Evolutionary conservation across 2,797 vertebrate species (phyloP), one percentile per base, ranked within the genome.

Genomic region (Chromis chromis): DNA sequence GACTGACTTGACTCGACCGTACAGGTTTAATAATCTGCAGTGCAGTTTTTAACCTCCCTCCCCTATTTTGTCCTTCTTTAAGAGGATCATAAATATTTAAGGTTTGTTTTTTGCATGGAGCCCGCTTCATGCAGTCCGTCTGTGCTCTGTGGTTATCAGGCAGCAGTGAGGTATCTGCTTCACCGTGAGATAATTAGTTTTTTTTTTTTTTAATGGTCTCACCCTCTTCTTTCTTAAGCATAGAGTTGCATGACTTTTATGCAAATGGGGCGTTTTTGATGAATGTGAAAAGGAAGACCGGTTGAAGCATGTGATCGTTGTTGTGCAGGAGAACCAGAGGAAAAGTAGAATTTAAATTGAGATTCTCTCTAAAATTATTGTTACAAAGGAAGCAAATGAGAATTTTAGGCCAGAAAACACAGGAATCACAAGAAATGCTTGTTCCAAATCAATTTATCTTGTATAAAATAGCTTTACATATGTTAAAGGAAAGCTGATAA

Each of bases 31-130:
- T 24, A 61, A 63, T 59, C 62, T 82, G 70, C 66, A 68, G 58
- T 62, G 71, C 39, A 42, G 55, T 62, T 67, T 71, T 82, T 62
- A 57, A 79, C 70, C 57, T 59, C 36, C 33, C 36, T 33, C 25
- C 52, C n/a, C 44, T 63, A 33, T 75, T 42, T 71, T 80, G 62
- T 74, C 48, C 22, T 78, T 75, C 50, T 80, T 76, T 59, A 64
- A 49, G 39, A 72, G 39, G 24, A 76, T 79, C 83, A 86, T 90
- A 69, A 86, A 91, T 88, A 83, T 86, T 86, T 83, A 79, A 85
- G 46, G 49, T 66, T 31, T 79, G 39, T 70, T 81, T 74, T 25
- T 69, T 74, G 50, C 61, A 65, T 25, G 27, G 24, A 70, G 52
- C 19, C 57, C 67, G 48, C 52, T 82, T 88, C 61, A 82, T 79